These are phyloP conservation scores for Mesochorus sp. DNA, from an alignment of 2,888 invertebrate genomes.

Conservation along the genomic window DNA sequence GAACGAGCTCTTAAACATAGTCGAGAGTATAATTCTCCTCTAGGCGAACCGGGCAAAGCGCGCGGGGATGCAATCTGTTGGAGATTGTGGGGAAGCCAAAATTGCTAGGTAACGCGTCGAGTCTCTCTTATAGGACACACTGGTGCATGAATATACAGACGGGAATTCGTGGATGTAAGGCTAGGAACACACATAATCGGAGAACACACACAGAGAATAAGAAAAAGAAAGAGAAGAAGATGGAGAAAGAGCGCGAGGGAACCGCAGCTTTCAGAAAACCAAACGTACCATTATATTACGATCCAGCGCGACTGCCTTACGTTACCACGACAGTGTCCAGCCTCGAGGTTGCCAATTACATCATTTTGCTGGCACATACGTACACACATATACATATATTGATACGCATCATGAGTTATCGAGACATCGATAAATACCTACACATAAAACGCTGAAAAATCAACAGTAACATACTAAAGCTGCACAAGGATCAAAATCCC, in stretches of 20 bases:
- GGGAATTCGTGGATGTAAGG: background rate
- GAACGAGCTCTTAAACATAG: slow-evolving; percentile 55
- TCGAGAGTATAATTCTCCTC: slow-evolving; percentile 57
- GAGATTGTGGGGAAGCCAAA: slow-evolving; percentile 76
- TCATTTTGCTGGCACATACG: slow-evolving; percentile 16
- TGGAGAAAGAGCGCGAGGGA: slow-evolving; percentile 3
- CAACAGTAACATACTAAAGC: no score
- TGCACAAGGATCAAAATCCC: no score
- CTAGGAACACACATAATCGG: background rate
- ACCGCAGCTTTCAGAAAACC: slow-evolving; percentile 68
- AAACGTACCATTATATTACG: slow-evolving; percentile 71
- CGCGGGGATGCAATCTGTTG: slow-evolving; percentile 72
- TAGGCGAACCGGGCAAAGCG: slow-evolving; percentile 41
- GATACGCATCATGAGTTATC: slow-evolving; percentile 33
- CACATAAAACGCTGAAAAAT: background rate
- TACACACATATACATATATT: background rate
- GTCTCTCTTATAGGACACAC: slow-evolving; percentile 40
- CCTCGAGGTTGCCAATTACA: slow-evolving; percentile 44
- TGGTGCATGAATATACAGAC: slow-evolving; percentile 6
- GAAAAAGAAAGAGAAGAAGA: slow-evolving; percentile 8
- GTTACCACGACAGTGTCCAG: slow-evolving; percentile 33
- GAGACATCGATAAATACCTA: slow-evolving; percentile 31
- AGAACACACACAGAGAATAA: background rate
- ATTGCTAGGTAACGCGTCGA: slow-evolving; percentile 72
- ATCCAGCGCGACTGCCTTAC: slow-evolving; percentile 57